phyloP scores from a whole-genome alignment of 2,888 invertebrate species.

The Drosophila stalkeri region DNA sequence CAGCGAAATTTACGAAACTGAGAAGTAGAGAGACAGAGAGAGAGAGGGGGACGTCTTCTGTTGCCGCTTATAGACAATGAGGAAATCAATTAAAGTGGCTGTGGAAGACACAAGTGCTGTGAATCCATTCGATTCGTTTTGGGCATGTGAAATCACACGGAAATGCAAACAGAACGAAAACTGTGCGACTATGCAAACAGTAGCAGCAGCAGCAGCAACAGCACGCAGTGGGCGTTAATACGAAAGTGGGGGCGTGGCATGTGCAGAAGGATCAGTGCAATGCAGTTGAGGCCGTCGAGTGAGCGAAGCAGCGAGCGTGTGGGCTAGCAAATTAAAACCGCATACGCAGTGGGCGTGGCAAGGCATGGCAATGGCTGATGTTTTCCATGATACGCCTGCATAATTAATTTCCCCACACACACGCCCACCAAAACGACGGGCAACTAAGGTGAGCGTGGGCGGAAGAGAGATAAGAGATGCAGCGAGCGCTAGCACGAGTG shows the following conservation, averaged over 20 bases:
- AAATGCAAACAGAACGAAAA: slow-evolving; percentile 49
- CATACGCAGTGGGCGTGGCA: slow-evolving; percentile 52
- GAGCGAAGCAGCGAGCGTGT: slow-evolving; percentile 3
- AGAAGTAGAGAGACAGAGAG: neutral
- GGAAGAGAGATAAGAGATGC: neutral
- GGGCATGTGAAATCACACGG: slow-evolving; percentile 62
- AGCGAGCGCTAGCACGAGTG: neutral
- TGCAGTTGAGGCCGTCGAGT: slow-evolving; percentile 20
- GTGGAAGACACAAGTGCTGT: slow-evolving; percentile 12
- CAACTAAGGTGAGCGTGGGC: neutral
- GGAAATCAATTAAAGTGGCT: slow-evolving; percentile 58
- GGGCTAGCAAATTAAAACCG: slow-evolving; percentile 72
- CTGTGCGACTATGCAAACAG: slow-evolving; percentile 23
- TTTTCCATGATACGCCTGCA: slow-evolving; percentile 78
- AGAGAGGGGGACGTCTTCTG: neutral
- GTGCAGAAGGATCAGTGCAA: slow-evolving; percentile 50
- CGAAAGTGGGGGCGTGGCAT: slow-evolving; percentile 32
- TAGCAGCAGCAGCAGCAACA: slow-evolving; percentile 10
- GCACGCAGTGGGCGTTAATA: slow-evolving; percentile 16
- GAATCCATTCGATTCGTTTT: slow-evolving; percentile 49
- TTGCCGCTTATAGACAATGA: slow-evolving; percentile 8
- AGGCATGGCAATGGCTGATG: slow-evolving; percentile 46
- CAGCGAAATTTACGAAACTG: neutral
- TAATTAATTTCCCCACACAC: slow-evolving; percentile 69
- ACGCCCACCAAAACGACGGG: slow-evolving; percentile 21